Evolutionary conservation across 2,113 vertebrate genomes (phyloP), one percentile per base, ranked within the genome.

Genomic region (Sphyrna mokarran): DNA sequence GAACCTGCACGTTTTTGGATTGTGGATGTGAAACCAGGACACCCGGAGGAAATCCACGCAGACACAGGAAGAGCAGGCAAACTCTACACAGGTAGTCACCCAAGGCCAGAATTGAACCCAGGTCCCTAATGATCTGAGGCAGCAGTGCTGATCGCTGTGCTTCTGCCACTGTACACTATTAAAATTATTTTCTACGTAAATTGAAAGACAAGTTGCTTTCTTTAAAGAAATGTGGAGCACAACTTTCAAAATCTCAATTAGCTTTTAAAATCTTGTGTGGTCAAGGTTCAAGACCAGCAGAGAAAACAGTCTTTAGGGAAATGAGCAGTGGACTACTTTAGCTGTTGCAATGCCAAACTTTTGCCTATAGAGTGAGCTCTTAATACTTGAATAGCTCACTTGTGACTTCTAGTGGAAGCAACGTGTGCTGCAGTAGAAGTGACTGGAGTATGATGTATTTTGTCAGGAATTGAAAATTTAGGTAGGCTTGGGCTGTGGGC

Each of bases 381-480:
- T 43, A 20, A 40, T 26, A 29, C 66, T 70, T 43, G 22, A 37
- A 70, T 95, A 70, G 94, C 94, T 95, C 94, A 72, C 40, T 70
- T 95, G 68, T 95, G 94, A 54, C 69, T 95, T 95, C 94, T 95
- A 72, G 94, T 95, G 94, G 94, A 14, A 76, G 68, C 48, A 54
- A 54, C 29, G 3, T 95, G 69, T 72, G 37, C 13, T 54, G 26
- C 94, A 76, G 1, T 72, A 69, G 66, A 23, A 2, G 22, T 70
- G 37, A 58, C 48, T 89, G 86, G 26, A 58, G 22, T 7, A 89
- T 13, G 18, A 69, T 22, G 1, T 11, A 70, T 94, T 61, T 70
- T 95, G 40, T 54, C 40, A 48, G 11, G 66, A 48, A 72, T 70
- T 95, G 10, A 95, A 95, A 72, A 72, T 54, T 48, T 95, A 29